phyloP scores from a whole-genome alignment of 1,140 invertebrate species.

The Tetramorium alpestre region DNA sequence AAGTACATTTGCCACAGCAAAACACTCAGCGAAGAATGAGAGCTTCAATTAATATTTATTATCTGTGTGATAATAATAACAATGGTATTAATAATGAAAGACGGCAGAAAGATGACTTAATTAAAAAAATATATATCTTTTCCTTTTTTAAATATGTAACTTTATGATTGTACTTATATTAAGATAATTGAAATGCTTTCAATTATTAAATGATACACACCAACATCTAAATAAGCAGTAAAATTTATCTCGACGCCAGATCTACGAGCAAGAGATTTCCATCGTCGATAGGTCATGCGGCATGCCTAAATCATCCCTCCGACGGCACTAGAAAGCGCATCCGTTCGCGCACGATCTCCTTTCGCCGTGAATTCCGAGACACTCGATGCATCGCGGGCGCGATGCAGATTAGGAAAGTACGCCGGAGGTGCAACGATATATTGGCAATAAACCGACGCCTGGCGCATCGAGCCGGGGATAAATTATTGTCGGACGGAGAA shows the following conservation, averaged over 20 bases:
- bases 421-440: conserved; percentile 57
- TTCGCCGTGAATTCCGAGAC: conserved; percentile 49
- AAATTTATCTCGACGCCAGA: conserved; percentile 9
- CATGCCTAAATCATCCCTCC: conserved; percentile 42
- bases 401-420: conserved; percentile 62
- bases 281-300: conserved; percentile 5
- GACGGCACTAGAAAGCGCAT: conserved; percentile 36
- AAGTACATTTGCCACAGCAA: neutral
- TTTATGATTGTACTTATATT: neutral
- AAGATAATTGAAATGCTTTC: neutral
- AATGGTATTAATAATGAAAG: neutral
- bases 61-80: neutral
- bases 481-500: conserved; percentile 51
- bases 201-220: neutral
- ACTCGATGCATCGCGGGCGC: conserved; percentile 53
- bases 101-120: neutral
- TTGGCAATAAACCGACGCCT: conserved; percentile 57
- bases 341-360: conserved; percentile 40
- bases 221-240: neutral
- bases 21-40: neutral
- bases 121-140: neutral
- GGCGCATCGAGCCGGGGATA: conserved; percentile 53
- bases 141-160: neutral
- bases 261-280: conserved; percentile 10
- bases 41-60: neutral